Base-by-base conservation (phyloP, 64 coral and sea anemone genomes). In the Pachyseris speciosa region DNA sequence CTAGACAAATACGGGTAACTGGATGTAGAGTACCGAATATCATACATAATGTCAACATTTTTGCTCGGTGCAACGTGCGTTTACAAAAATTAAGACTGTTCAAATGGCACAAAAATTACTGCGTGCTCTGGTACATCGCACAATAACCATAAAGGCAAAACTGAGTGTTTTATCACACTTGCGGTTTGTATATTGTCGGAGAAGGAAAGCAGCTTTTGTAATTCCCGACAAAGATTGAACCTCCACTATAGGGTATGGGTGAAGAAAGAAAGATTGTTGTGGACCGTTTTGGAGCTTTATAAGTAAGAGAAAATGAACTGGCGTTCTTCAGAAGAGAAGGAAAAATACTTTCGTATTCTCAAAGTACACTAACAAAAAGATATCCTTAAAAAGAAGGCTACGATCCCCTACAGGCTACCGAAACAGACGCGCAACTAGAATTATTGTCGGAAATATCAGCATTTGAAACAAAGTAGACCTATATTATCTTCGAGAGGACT, bases 261-360 rank as follows among this genome's bases (percentile, higher is more conserved):
- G 20, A 74, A 37, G 70, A 74, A 74, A 74, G 70, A 44, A 22
- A 5, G 20, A 74, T 74, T 74, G n/a, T n/a, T n/a, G n/a, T n/a
- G n/a, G n/a, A n/a, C n/a, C n/a, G 70, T 74, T 10, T 44, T 74
- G n/a, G 9, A 44, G n/a, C 12, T 45, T 1, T 74, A 74, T 44
- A 2, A 27, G 40, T 37, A 42, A 27, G 70, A 74, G 27, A 43
- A 24, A 74, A 22, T 44, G 9, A 43, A 22, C 9, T 20, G 39
- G 45, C 5, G 8, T 11, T 45, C 40, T 44, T 7, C 1, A 12
- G 38, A 45, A 9, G 20, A 44, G 22, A 74, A 9, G 4, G 70
- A 34, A 44, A 9, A 7, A n/a, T n/a, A 6, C 39, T 44, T 74
- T 19, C 2, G 20, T 20, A 39, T 19, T 9, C 15, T 1, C 37